Evolutionary conservation across 2,797 vertebrate species (phyloP).

Genomic region (Sebastes cheni): DNA sequence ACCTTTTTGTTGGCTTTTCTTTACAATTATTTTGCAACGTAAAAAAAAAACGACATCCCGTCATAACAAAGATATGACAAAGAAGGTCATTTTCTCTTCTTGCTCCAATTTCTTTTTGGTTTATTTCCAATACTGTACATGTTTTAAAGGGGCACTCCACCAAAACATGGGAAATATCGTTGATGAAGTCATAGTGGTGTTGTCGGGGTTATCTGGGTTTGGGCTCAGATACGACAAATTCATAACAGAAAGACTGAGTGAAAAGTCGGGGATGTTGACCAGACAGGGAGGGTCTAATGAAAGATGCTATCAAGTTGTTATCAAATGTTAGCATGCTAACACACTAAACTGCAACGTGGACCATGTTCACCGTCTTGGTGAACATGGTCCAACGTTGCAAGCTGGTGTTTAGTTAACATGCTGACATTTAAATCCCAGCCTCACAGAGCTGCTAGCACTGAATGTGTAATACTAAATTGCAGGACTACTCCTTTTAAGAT

Average conservation of each 20-base stretch:
- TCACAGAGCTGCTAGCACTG: neutral
- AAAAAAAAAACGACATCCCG: neutral
- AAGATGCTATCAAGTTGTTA: no score
- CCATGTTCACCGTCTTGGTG: no score
- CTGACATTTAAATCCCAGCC: neutral
- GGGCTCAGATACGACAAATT: neutral
- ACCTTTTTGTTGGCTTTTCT: neutral
- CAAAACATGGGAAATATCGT: neutral
- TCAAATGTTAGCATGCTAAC: neutral
- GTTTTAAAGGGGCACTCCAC: neutral
- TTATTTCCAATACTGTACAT: neutral
- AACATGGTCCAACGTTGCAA: neutral
- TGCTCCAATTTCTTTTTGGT: neutral
- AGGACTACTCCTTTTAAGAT: neutral
- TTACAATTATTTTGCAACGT: neutral
- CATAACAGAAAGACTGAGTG: no score
- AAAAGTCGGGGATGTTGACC: no score
- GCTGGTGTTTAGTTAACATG: neutral
- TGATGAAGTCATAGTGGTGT: neutral
- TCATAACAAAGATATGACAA: accelerated
- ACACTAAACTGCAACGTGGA: neutral
- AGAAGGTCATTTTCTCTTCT: neutral
- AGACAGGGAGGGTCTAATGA: no score
- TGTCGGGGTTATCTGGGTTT: neutral
- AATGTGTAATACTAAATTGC: neutral